Evolutionary conservation across 2,888 invertebrate genomes (phyloP).

Genomic region (Sinopyrophorus schimmeli): DNA sequence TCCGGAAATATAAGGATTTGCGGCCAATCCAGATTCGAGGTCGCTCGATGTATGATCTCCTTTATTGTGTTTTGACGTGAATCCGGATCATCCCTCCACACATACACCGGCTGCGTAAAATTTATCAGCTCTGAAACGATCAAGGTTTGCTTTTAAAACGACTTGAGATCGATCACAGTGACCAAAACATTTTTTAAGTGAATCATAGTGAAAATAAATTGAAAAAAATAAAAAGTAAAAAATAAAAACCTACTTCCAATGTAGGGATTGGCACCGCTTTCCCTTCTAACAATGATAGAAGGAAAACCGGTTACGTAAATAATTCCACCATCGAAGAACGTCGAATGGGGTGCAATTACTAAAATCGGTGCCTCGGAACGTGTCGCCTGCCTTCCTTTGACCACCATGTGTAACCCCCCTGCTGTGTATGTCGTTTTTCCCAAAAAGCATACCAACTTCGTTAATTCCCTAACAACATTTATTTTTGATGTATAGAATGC

Average conservation of each 20-base stretch:
- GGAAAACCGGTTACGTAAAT: conserved; percentile 82
- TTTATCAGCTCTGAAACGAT: conserved; percentile 81
- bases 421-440: conserved; percentile 75
- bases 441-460: conserved; percentile 64
- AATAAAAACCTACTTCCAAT: conserved; percentile 78
- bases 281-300: conserved; percentile 80
- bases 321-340: conserved; percentile 85
- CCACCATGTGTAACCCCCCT: conserved; percentile 76
- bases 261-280: conserved; percentile 77
- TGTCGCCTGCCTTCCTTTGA: conserved; percentile 76
- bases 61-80: conserved; percentile 89
- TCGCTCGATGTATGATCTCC: conserved; percentile 83
- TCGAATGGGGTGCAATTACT: conserved; percentile 86
- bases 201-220: conserved; percentile 3
- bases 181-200: conserved; percentile 36
- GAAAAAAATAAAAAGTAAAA: conserved; percentile 25
- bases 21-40: conserved; percentile 86
- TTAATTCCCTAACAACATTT: conserved; percentile 38
- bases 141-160: background rate
- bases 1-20: conserved; percentile 95
- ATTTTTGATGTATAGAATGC: conserved; percentile 1
- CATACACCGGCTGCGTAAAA: conserved; percentile 94
- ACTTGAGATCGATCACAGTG: conserved; percentile 19
- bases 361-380: conserved; percentile 82
- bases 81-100: conserved; percentile 90